Base-by-base conservation (phyloP, 1,140 invertebrate species). In the Pseudomyrmex cubaensis region DNA sequence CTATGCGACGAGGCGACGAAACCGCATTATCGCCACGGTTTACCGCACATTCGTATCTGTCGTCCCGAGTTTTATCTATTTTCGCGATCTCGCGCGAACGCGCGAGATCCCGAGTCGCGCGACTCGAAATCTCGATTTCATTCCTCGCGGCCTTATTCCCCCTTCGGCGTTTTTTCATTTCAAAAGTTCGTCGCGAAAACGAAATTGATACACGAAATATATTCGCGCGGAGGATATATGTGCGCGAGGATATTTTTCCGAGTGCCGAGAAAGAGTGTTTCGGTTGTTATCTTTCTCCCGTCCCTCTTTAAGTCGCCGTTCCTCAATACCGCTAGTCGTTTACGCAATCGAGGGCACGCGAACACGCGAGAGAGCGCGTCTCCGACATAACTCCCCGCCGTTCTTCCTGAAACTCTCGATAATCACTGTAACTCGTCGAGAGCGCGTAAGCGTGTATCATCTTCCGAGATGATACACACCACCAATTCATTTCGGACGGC, bases 301-400 rank as follows among this genome's bases (percentile, higher is more conserved):
- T 35, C 0, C 35, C 35, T 35, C 35, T 35, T 7, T 35, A 15
- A 70, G 12, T 50, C 44, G 12, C 64, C 63, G 52, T 12, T n/a
- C 52, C 76, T 35, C 35, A 12, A 78, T 70, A 70, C 8, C 44
- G 73, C 72, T 69, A 50, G 12, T 85, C 69, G 25, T 83, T 88
- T 88, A 88, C 62, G 73, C 83, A 88, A 88, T 85, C 84, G 86
- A 48, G 67, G 69, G 88, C 87, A 88, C 86, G 87, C 86, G 86
- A 87, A 83, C 57, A 87, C 78, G 20, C 76, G 44, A 78, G 46
- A 56, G 50, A 61, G 22, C 10, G 15, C 50, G 50, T 59, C 69
- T 64, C 50, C 74, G 76, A 17, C 76, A 48, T 17, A 50, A 70
- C 52, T 80, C 54, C 35, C 44, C 22, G 66, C n/a, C 66, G 3